Evolutionary conservation across 2,797 vertebrate genomes (phyloP).

Genomic region (Pteropus rufus): DNA sequence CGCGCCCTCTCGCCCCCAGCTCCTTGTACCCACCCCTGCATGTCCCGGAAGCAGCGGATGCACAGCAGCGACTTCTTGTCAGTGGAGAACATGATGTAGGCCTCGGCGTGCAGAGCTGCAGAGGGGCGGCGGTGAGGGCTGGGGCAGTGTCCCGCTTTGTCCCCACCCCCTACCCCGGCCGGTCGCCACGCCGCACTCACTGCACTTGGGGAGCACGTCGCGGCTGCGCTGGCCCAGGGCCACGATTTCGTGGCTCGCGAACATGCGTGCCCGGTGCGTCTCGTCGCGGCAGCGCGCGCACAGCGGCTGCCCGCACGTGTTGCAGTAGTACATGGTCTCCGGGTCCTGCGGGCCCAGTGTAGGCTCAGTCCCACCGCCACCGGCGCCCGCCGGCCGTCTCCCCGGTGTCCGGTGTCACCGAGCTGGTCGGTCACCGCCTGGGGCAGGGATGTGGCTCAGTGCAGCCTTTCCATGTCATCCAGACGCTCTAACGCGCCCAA

Average conservation of each 20-base stretch:
- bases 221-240: constrained; percentile 92
- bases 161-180: accelerated
- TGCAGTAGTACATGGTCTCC: constrained; percentile 93
- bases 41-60: constrained; percentile 98
- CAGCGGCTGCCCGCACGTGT: constrained; percentile 95
- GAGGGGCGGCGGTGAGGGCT: not conserved
- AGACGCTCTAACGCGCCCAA: not conserved
- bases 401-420: accelerated
- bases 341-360: constrained; percentile 82
- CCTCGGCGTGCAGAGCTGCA: constrained; percentile 91
- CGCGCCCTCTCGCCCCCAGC: accelerated
- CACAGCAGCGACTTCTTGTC: constrained; percentile 97
- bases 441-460: accelerated
- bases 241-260: constrained; percentile 93
- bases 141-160: accelerated
- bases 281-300: constrained; percentile 91
- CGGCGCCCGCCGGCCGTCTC: not conserved
- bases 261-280: constrained; percentile 94
- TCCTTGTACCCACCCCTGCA: constrained; percentile 90
- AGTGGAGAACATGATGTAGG: constrained; percentile 96
- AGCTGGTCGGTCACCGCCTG: no score
- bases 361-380: not conserved
- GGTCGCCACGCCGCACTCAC: constrained; percentile 81
- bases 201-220: constrained; percentile 93
- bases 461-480: no score